A percentile compares a stretch with the other conserved stretches of the same genome.
phyloP scores from a whole-genome alignment of 2,888 invertebrate genomes.

The Periphyllus acericola region DNA sequence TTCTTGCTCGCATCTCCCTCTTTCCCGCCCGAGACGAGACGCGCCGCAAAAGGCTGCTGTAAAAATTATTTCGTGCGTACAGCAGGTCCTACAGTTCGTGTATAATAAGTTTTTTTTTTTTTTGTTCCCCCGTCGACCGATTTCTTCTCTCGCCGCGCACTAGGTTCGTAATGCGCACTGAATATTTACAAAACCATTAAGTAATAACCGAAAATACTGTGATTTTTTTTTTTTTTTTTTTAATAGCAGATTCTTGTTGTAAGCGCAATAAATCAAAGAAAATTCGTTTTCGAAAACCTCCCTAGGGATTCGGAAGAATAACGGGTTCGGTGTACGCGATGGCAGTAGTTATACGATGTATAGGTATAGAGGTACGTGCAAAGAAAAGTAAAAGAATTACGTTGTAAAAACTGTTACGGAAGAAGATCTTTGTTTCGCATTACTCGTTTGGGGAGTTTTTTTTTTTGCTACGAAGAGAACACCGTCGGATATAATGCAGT shows the following conservation, averaged over 20 bases:
- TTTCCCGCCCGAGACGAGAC: background rate
- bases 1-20: no score
- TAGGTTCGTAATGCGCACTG: no score
- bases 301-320: constrained; percentile 5
- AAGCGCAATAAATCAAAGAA: constrained; percentile 33
- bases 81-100: no score
- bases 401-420: no score
- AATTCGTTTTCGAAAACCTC: constrained; percentile 35
- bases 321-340: background rate
- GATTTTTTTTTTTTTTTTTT: background rate
- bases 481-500: background rate
- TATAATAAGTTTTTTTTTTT: background rate
- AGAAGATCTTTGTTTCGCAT: background rate
- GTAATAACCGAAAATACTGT: constrained; percentile 28
- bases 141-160: background rate
- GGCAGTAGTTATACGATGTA: background rate
- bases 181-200: background rate
- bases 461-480: background rate
- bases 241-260: background rate
- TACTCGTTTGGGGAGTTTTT: background rate
- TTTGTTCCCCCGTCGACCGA: background rate
- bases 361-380: no score
- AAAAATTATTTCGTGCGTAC: no score
- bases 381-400: no score
- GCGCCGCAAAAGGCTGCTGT: background rate